Base-by-base conservation (phyloP, 2,888 invertebrate species). In the Malacosoma neustria region DNA sequence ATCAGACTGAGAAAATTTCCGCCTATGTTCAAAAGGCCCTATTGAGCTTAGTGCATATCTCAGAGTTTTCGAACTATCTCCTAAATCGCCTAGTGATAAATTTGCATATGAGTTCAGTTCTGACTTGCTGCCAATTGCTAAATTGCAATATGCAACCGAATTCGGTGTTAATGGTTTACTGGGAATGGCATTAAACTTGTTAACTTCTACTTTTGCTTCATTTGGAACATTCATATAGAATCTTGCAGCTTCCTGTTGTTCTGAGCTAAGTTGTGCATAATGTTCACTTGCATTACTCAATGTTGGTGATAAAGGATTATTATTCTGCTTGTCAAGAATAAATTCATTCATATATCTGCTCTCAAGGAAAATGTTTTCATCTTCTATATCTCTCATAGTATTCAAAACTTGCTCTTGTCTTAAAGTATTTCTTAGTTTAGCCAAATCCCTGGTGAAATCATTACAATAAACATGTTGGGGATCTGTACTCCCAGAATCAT, bases 201-300 rank as follows among this genome's bases (percentile, higher is more conserved):
- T 62, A 9, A 43, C 36, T 33, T 76, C 72, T 13, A 48, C n/a
- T 37, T 36, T 56, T 4, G 48, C 40, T 32, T 82, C 82, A 43
- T 61, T 72, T 1, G 74, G 69, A 13, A 57, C 55, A 38, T 87
- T 54, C 49, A 87, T 88, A 49, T 87, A 80, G 50, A 87, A 88
- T 42, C 84, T 61, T 4, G 63, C 57, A 30, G 66, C 48, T 39
- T 76, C 75, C 42, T 79, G 72, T 45, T 74, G 72, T 33, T 85
- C 81, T 33, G 80, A 57, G 48, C 66, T 79, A 7, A 87, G 61
- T 38, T 80, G 79, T 29, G 85, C 81, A 51, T 86, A 86, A 47
- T 81, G 81, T 45, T 87, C 87, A 59, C 85, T 87, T n/a, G 64
- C 61, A 40, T 56, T 74, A 51, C 85, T 87, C 30, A 74, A 48